Base-by-base conservation (phyloP, 2,113 vertebrate species). In the Xenopus borealis region DNA sequence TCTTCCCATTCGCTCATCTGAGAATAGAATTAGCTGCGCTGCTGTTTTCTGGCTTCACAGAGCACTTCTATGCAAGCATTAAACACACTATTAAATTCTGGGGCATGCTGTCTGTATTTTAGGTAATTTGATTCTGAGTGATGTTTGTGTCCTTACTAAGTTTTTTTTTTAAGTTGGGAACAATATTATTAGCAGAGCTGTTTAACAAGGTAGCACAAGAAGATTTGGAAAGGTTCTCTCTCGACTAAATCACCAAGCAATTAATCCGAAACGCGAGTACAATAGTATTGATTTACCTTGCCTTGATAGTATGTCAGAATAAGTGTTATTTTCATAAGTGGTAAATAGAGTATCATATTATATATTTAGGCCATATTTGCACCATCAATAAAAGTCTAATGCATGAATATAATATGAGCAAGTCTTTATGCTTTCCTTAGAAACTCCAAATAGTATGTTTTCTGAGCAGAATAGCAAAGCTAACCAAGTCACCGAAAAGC, bases 81-180 rank as follows among this genome's bases (percentile, higher is more conserved):
- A 91, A 92, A 90, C 88, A 91, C 82, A 40, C 88, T 88, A 89
- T 89, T 94, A 90, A 88, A 86, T 87, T 76, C 86, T 82, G 73
- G 81, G 88, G 81, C 83, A 80, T 87, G 86, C 86, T 86, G 85
- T 90, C 83, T 64, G 85, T 84, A 84, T 86, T 87, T 89, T 87
- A 88, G 89, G 87, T 92, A 89, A 93, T 94, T 93, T 92, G 91
- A 91, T 93, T 93, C 90, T 91, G 89, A 94, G 86, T 87, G 89
- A 94, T 93, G 92, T 87, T 89, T 89, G 83, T 92, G 91, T 93
- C 87, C 84, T 92, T 91, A 86, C 88, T 83, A 87, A 87, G 88
- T 83, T 87, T 91, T 90, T 91, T 90, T 50, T 50, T 50, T 90
- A 82, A 90, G 88, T 88, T 87, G 83, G 87, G 83, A 80, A 86